phyloP scores from a whole-genome alignment of 1,140 invertebrate genomes.

The Drosophila kepulauana region DNA sequence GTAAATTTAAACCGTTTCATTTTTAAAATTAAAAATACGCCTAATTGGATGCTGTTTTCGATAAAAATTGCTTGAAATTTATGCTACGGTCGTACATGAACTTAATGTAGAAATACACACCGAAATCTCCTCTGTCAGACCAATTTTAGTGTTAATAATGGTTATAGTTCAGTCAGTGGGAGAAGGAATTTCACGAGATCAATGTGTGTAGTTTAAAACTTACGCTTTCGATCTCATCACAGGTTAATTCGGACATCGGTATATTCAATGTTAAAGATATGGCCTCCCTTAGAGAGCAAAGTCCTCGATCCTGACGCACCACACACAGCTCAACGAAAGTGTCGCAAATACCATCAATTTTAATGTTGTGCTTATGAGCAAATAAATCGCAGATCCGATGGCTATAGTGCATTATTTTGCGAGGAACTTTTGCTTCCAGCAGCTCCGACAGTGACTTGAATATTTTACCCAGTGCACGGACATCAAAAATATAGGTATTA shows the following conservation, averaged over 20 bases:
- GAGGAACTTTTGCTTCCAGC: constrained; percentile 40
- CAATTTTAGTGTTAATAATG: no score
- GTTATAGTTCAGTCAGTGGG: no score
- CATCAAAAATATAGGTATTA: constrained; percentile 57
- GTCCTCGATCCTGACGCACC: constrained; percentile 19
- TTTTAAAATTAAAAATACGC: no score
- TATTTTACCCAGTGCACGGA: constrained; percentile 47
- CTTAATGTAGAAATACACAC: no score
- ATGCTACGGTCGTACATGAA: no score
- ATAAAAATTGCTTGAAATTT: no score
- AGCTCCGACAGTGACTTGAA: constrained; percentile 40
- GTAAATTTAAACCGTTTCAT: no score
- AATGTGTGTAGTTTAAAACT: background rate
- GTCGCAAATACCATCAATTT: constrained; percentile 51
- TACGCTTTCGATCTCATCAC: constrained; percentile 41
- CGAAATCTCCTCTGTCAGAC: no score
- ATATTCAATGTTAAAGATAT: constrained; percentile 45
- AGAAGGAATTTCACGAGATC: no score
- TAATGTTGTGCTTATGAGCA: constrained; percentile 32
- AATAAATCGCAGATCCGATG: constrained; percentile 58
- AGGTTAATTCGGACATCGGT: constrained; percentile 34
- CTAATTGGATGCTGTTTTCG: no score
- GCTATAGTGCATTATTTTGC: constrained; percentile 62
- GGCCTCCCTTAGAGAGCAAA: constrained; percentile 40
- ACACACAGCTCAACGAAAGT: constrained; percentile 56